Evolutionary conservation across 1,140 invertebrate species (phyloP), one percentile per base, ranked within the genome.

Genomic region (Drosophila micromelanica): DNA sequence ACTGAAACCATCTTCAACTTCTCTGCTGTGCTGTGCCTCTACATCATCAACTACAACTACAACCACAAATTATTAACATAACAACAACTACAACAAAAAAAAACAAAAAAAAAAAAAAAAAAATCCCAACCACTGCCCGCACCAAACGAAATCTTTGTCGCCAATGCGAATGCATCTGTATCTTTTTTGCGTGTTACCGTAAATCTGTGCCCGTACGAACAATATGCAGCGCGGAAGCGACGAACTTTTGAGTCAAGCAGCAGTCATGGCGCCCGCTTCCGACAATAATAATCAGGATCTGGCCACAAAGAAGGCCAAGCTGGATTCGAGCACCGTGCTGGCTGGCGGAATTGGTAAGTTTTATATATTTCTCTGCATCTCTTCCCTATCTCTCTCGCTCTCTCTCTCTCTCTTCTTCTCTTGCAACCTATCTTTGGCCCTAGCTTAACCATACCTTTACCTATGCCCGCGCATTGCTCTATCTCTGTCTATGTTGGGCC

Each of bases 251-350:
- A 97, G 97, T 92, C 97, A 97, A 94, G 96, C 96, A 93, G 96
- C 97, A 93, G 96, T 98, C 92, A 98, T 97, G 95, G 98, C 98
- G 94, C 97, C 97, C 86, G 96, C 97, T 92, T 95, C 96, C 59
- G 97, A 98, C 92, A 97, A 98, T 93, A 98, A 98, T 93, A 98
- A 98, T 94, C 96, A 96, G 93, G 96, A 96, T 93, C 94, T 94
- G 74, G 96, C 96, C 80, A 97, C 97, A 78, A 98, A 98, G 94
- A 98, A 98, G 95, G 97, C 98, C 93, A 95, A 93, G 72, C 84
- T 92, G 89, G 91, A 92, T 55, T 77, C 91, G 69, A 91, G 87
- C 77, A 84, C 91, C 52, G 91, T 92, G 48, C 76, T 92, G 68
- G 89, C 86, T 62, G 82, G 90, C 67, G 91, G 91, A 87, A 91